phyloP scores from a whole-genome alignment of 2,113 vertebrate genomes.

The Alethe diademata region DNA sequence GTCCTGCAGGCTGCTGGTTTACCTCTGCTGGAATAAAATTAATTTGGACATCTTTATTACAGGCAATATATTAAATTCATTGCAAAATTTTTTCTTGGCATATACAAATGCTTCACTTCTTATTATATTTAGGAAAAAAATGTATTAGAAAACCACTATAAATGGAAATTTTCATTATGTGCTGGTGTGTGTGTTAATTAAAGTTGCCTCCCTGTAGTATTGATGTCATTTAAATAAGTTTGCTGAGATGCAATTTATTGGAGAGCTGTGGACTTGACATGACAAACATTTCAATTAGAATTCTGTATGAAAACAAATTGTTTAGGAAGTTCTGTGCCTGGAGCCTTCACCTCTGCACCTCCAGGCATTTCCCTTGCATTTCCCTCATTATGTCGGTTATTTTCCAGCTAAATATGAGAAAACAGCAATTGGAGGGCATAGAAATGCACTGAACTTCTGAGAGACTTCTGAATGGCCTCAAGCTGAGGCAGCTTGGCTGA shows the following conservation, averaged over 20 bases:
- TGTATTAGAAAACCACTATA: not conserved
- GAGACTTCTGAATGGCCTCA: not conserved
- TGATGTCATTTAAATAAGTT: not conserved
- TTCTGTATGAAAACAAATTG: not conserved
- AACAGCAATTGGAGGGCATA: not conserved
- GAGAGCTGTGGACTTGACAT: not conserved
- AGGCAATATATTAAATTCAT: not conserved
- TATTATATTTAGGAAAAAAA: not conserved
- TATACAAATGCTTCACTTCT: not conserved
- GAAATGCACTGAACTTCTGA: not conserved
- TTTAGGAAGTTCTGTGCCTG: not conserved
- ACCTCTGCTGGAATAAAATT: not conserved
- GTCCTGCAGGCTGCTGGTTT: not conserved
- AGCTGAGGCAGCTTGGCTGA: not conserved
- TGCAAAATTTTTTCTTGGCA: not conserved
- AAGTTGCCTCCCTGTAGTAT: not conserved
- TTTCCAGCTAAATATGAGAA: not conserved
- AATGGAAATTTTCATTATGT: slow-evolving; percentile 36
- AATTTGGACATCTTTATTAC: not conserved
- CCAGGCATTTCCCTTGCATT: not conserved
- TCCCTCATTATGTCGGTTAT: fast-evolving
- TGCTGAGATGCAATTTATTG: not conserved
- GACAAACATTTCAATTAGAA: not conserved
- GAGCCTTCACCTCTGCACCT: not conserved
- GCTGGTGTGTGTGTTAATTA: not conserved